Percentiles rank a stretch among this genome's conserved stretches.
phyloP scores from a whole-genome alignment of 1,140 invertebrate species.

The Chelonus insularis region DNA sequence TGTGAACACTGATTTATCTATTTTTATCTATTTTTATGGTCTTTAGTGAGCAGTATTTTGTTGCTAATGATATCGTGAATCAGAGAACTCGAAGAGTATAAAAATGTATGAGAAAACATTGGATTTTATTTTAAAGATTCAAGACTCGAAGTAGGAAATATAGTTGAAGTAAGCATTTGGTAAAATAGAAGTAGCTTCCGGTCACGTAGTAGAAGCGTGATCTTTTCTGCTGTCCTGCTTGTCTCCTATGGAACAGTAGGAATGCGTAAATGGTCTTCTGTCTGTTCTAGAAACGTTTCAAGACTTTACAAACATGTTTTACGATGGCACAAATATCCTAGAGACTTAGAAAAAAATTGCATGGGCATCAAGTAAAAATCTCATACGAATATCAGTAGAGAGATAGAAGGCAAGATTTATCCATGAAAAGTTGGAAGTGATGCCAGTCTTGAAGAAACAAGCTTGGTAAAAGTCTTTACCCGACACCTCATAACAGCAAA shows the following conservation, averaged over 20 bases:
- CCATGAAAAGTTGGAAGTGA: background rate
- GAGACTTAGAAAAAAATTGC: background rate
- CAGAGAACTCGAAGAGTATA: no score
- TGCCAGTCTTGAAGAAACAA: slow-evolving; percentile 13
- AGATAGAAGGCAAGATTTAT: slow-evolving; percentile 5
- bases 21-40: no score
- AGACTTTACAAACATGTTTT: background rate
- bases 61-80: no score
- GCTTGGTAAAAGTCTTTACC: slow-evolving; percentile 17
- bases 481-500: slow-evolving; percentile 28
- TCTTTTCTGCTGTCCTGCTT: slow-evolving; percentile 1
- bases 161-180: no score
- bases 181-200: background rate
- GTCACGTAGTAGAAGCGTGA: slow-evolving; percentile 1
- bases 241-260: background rate
- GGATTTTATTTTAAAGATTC: no score
- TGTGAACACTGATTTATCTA: no score
- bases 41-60: no score
- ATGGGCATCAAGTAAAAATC: no score
- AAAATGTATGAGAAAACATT: no score
- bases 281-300: background rate
- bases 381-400: no score
- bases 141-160: no score
- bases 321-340: background rate
- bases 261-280: slow-evolving; percentile 10